Base-by-base conservation (phyloP, 2,888 invertebrate genomes). In the Emmelina monodactyla region DNA sequence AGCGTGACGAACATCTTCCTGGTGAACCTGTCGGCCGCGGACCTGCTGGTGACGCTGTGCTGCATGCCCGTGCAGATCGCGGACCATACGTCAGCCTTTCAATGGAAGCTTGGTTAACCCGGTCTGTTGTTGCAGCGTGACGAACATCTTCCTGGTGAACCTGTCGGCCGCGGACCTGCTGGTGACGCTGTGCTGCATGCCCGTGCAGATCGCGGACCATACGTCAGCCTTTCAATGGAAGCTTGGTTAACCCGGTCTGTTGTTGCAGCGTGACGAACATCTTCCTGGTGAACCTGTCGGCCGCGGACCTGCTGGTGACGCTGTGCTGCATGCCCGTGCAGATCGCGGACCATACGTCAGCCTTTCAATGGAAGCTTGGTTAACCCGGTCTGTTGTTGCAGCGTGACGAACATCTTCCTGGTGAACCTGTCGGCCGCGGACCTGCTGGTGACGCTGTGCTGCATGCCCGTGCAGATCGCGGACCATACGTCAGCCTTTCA, bases 1-100 rank as follows among this genome's bases (percentile, higher is more conserved):
- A 89, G 89, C 49, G 86, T 88, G 0, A 89, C 88, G 5, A 89
- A 89, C 64, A 88, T 88, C 50, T 89, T 89, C 65, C 80, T 89
- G 51, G 88, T 89, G 49, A 89, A 89, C 62, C 68, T 89, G 39
- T 87, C 89, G 0, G 82, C 88, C 38, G 89, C 89, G 0, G 89
- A 89, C 48, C 73, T 89, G 4, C 70, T 89, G 41, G 89, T 89
- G 47, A 88, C 89, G 0, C 57, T 86, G 42, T 83, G 89, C 51
- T 89, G 89, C 57, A 89, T 89, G 88, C 89, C 89, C 0, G 85
- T 85, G 46, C 86, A 89, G 42, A 85, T 88, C 30, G n/a, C n/a
- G n/a, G n/a, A n/a, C n/a, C n/a, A n/a, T n/a, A n/a, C n/a, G n/a
- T n/a, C n/a, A n/a, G n/a, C n/a, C n/a, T n/a, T n/a, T n/a, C n/a